Evolutionary conservation across 2,797 vertebrate genomes (phyloP), one percentile per base, ranked within the genome.

Genomic region (Taenioides sp.): DNA sequence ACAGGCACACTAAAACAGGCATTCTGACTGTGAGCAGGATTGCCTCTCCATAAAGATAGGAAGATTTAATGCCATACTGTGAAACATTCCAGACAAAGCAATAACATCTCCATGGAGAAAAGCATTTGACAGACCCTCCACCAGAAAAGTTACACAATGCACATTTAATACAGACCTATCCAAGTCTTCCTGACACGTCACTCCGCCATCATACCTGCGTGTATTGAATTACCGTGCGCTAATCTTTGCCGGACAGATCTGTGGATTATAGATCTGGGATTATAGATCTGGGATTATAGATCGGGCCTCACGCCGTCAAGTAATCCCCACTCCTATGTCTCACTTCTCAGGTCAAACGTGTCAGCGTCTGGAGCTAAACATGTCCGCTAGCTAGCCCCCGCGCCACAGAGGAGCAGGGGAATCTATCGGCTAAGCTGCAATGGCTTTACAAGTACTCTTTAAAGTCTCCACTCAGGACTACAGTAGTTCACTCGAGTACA

Each of bases 171-270:
- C 1, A 47, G 14, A 4, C 43, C 43, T 47, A 16, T 3, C 22
- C 22, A 14, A 1, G 22, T 57, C n/a, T 11, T n/a, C 54, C 54
- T 55, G 54, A 23, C 9, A 55, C 22, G n/a, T 82, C 76, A 65
- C 72, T 83, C 81, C 49, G 70, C 64, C 43, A 85, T 40, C 66
- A 82, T 43, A 62, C 74, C 74, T 85, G 59, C 75, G 75, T 85
- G 17, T 20, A 62, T 62, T 84, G 78, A 90, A 79, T 88, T 85
- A 58, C 69, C 75, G 67, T 0, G 73, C 31, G 72, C 77, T 93
- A 91, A 90, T 92, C 87, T 93, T 82, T 71, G 80, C 72, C 49
- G 84, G 83, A 80, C 89, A 88, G 87, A 91, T 85, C 86, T 82
- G 76, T 88, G 90, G 90, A 93, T 93, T 92, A 93, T 76, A 76